Base-by-base conservation (phyloP, 2,888 invertebrate genomes). In the Clostera curtula region DNA sequence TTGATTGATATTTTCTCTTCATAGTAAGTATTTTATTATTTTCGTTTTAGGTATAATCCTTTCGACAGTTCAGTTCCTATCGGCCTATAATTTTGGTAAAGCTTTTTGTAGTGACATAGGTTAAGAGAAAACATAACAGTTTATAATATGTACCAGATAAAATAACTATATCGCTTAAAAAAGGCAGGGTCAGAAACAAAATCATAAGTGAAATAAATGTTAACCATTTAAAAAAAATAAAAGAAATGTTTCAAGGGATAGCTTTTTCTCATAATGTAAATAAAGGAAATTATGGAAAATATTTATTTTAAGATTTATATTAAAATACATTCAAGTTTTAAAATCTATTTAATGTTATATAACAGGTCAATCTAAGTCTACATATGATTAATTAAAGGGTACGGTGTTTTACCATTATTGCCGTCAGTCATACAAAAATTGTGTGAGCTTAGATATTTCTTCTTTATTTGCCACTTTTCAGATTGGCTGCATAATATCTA, bases 181-280 rank as follows among this genome's bases (percentile, higher is more conserved):
- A 74, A 80, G 70, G 80, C 82, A 83, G 82, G 82, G 82, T 82
- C 75, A 68, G 63, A 70, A 76, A 68, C 72, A 75, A 69, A 72
- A 74, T 72, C 74, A 67, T 64, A 64, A 67, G 63, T 61, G 53
- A 59, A 22, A 57, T 65, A 47, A 58, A 56, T 52, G 47, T 49
- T 42, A 56, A 61, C 55, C 55, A 56, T 62, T 66, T 62, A 56
- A 49, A 25, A 30, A 16, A 4, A 4, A 13, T 12, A 56, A 55
- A 49, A 46, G 52, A 45, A 40, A 54, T 15, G 2, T 31, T 36
- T 6, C 54, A 53, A 49, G 70, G 54, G 76, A 74, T 77, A 75
- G 75, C 73, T 77, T 58, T 70, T 72, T 67, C n/a, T n/a, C n/a
- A n/a, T 68, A 59, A 50, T 39, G 34, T 38, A n/a, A 40, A 37